Conservation (phyloP, 2,797 vertebrate genomes). For the Micropoecilia bifurca region DNA sequence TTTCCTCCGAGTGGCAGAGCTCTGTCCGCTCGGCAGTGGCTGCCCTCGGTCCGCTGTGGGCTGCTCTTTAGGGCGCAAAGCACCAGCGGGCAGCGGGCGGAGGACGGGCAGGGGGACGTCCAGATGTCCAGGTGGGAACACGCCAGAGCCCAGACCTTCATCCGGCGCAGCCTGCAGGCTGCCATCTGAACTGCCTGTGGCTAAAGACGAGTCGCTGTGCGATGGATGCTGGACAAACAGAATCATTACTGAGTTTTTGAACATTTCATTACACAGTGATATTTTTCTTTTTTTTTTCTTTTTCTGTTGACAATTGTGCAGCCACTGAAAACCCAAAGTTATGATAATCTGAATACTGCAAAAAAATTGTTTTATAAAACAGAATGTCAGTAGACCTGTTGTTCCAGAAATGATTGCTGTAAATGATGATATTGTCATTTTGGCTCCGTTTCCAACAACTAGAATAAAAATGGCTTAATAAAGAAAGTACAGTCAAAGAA, state of each 20-base stretch:
- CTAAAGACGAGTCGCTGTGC: conserved; percentile 88
- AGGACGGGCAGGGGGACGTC: conserved; percentile 64
- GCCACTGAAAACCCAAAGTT: not conserved
- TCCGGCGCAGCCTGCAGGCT: conserved; percentile 90
- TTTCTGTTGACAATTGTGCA: not conserved
- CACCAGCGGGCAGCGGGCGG: conserved; percentile 62
- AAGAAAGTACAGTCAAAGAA: too few species aligned
- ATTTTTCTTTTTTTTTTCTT: not conserved
- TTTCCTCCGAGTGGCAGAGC: conserved; percentile 81
- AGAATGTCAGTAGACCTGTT: not conserved
- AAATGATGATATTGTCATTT: too few species aligned
- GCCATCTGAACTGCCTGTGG: conserved; percentile 87
- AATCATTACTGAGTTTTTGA: not conserved
- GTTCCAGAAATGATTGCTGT: too few species aligned
- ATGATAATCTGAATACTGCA: not conserved
- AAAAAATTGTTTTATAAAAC: not conserved
- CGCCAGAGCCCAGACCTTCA: conserved; percentile 88
- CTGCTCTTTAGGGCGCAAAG: conserved; percentile 53
- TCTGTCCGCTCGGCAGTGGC: conserved; percentile 48
- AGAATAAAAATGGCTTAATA: too few species aligned
- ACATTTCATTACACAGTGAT: not conserved
- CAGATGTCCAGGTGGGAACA: conserved; percentile 80
- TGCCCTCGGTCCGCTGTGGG: conserved; percentile 24
- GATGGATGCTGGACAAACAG: conserved; percentile 71
- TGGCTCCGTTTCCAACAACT: too few species aligned